Base-by-base conservation (phyloP, 2,888 invertebrate species). In the Griposia aprilina region DNA sequence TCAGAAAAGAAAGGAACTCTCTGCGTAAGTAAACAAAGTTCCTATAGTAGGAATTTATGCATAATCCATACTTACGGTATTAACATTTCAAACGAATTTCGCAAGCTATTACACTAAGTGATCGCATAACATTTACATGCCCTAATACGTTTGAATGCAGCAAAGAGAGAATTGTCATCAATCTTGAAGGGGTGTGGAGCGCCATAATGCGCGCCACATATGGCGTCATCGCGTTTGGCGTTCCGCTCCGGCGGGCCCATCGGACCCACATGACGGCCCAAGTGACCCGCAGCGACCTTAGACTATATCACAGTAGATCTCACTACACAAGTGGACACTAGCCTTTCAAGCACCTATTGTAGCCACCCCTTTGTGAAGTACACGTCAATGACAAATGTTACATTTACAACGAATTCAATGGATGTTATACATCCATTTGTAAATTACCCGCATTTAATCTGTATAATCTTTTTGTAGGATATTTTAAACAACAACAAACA, bases 41-140 rank as follows among this genome's bases (percentile, higher is more conserved):
- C 5, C 2, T 5, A 8, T 15, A 11, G 2, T 23, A 57, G 10
- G 30, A 55, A 71, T 57, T 2, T 30, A 13, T 36, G 11, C 48
- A 52, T 75, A 80, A 76, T 82, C 71, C 57, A 65, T 69, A 66
- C 81, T 65, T 73, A 74, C 36, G 57, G 50, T 60, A 75, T 68
- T 68, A 73, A 71, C 52, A 68, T 77, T 74, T 77, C 69, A 77
- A 88, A 88, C 89, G 85, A 88, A 93, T 93, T 94, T 95, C 83
- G 92, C 93, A 92, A 92, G 91, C 94, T 94, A 95, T 96, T 96
- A 94, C 90, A 90, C 94, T 95, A 95, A 96, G 96, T 95, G 94
- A 94, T 95, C 93, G 92, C 94, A 94, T 95, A 95, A 95, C 95
- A 96, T 96, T 96, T 96, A 96, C 95, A 97, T 96, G 97, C 94